Base-by-base conservation (phyloP, 1,140 invertebrate species). In the Platyura marginata region DNA sequence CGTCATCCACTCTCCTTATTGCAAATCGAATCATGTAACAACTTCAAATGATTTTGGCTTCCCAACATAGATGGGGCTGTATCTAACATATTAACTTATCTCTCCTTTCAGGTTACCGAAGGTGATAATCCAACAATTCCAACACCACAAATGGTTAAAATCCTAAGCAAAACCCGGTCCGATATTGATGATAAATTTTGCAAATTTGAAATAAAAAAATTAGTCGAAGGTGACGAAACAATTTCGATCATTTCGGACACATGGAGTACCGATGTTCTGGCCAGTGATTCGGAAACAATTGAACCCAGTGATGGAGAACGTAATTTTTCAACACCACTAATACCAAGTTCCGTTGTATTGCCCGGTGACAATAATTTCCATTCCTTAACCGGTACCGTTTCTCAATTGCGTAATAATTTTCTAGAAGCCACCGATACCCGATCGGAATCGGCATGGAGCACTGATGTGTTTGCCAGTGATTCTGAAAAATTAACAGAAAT, bases 151-250 rank as follows among this genome's bases (percentile, higher is more conserved):
- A 68, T 63, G 50, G 68, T 68, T 1, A 72, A 71, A 46, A 51
- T 71, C 2, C 53, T 73, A n/a, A 88, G 90, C 51, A 81, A 86
- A 58, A 79, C 77, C 20, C 69, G 81, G 6, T 85, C 82, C 44
- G 93, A 97, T 56, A 91, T 98, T 43, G 92, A 96, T 51, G 94
- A 98, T 47, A 93, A 96, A 62, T 98, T 98, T 73, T 94, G 93
- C 53, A 95, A 95, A 65, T 98, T 98, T 65, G 92, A 94, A 56
- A 90, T 97, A 23, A 90, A 86, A 61, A 85, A 85, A 54, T 63
- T 87, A 23, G 70, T 82, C 42, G 82, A 85, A 68, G 82, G 78
- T 1, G 91, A 95, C 59, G 91, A 96, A 65, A 92, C 90, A 2
- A 77, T 92, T 49, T 94, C 90, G 16, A 79, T 94, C 51, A 90